phyloP scores from a whole-genome alignment of 2,113 vertebrate genomes.

The Edolisoma coerulescens region DNA sequence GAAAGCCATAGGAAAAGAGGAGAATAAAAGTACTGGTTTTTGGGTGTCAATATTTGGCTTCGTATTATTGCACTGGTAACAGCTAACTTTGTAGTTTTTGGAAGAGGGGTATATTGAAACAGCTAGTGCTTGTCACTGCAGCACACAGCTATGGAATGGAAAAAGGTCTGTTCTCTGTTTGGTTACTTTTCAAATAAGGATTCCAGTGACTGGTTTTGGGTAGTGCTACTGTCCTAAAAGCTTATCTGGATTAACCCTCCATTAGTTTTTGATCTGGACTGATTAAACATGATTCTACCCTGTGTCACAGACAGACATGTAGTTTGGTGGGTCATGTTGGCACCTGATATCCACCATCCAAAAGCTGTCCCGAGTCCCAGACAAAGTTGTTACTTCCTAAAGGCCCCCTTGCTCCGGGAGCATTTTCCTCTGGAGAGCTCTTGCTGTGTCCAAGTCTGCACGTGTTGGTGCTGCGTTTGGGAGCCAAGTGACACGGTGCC shows the following conservation, averaged over 20 bases:
- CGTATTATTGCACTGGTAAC: not conserved
- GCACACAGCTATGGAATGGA: not conserved
- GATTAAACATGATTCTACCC: not conserved
- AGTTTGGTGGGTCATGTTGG: not conserved
- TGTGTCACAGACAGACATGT: not conserved
- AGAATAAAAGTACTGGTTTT: not conserved
- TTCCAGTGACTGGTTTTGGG: not conserved
- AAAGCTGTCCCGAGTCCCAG: not conserved
- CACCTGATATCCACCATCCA: not conserved
- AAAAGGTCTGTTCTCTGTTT: not conserved
- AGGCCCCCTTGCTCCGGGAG: not conserved
- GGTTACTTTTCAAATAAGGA: not conserved
- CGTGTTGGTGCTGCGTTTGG: fast-evolving
- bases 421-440: not conserved
- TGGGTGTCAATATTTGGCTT: not conserved
- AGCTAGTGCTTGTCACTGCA: not conserved
- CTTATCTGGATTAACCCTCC: not conserved
- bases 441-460: not conserved
- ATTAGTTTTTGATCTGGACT: not conserved
- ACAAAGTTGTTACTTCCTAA: not conserved
- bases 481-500: not conserved
- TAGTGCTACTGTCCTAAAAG: not conserved
- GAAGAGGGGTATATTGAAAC: not conserved
- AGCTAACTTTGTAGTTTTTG: not conserved
- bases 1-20: not conserved